Evolutionary conservation across 2,888 invertebrate genomes (phyloP).

Genomic region (Archips crataeganus): DNA sequence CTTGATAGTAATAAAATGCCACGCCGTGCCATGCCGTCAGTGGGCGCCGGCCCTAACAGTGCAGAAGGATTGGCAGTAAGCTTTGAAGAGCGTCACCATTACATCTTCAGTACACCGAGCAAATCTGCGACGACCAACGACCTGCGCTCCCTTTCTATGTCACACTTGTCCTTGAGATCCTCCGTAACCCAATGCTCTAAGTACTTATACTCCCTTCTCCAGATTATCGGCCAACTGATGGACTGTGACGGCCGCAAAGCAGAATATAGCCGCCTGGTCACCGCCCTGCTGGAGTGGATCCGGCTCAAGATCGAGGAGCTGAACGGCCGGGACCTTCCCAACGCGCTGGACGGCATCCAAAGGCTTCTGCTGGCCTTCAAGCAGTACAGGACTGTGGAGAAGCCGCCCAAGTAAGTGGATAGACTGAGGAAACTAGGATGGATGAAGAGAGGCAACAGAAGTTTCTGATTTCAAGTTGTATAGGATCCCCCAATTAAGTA

Average conservation of each 20-base stretch:
- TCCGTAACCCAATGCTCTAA: too few relatives aligned
- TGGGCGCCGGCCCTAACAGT: too few relatives aligned
- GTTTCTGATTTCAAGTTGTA: too few relatives aligned
- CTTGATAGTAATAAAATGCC: too few relatives aligned
- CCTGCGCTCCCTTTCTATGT: too few relatives aligned
- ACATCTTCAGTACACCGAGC: too few relatives aligned
- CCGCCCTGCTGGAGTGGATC: conserved; percentile 97
- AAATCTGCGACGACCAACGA: too few relatives aligned
- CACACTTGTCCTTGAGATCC: too few relatives aligned
- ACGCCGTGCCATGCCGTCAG: too few relatives aligned
- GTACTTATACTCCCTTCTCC: conserved; percentile 42
- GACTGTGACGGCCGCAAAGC: conserved; percentile 96
- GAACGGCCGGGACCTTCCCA: conserved; percentile 95
- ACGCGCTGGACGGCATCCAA: conserved; percentile 97
- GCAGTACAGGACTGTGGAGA: conserved; percentile 98
- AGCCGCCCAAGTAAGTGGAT: conserved; percentile 94
- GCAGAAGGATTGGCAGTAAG: too few relatives aligned
- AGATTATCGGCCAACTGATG: conserved; percentile 99
- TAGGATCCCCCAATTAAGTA: too few relatives aligned
- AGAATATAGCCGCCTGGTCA: conserved; percentile 94
- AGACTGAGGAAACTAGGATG: not conserved
- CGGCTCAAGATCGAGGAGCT: conserved; percentile 92
- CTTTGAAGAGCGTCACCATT: too few relatives aligned
- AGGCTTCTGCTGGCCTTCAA: conserved; percentile 95
- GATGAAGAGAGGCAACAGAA: not conserved